Conservation (phyloP, 37 sponge, comb jelly and placozoan genomes). For the Axinella damicornis region DNA sequence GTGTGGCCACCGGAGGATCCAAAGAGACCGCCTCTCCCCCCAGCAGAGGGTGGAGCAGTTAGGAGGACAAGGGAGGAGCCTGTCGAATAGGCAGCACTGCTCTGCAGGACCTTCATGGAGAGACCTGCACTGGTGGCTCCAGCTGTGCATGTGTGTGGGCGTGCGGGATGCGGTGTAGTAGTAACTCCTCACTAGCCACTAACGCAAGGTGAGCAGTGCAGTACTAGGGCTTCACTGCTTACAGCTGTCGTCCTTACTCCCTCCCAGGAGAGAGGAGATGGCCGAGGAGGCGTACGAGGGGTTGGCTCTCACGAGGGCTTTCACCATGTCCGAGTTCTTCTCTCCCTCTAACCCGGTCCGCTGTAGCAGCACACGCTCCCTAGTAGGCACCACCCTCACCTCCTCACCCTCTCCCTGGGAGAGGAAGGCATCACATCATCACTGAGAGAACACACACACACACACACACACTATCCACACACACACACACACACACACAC, state of each 20-base stretch:
- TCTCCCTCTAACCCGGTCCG: slow-evolving; percentile 36
- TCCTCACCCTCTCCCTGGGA: not conserved
- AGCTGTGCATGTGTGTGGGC: no score
- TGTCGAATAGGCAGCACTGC: slow-evolving; percentile 66
- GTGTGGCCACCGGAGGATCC: slow-evolving; percentile 9
- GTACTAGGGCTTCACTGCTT: not conserved
- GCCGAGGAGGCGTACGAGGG: slow-evolving; percentile 34
- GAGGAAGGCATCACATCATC: no score
- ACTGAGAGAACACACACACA: no score
- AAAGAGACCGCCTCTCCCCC: slow-evolving; percentile 62
- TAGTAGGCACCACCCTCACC: not conserved
- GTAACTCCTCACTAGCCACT: not conserved
- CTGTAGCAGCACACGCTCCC: slow-evolving; percentile 44
- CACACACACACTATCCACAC: no score
- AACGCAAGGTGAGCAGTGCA: not conserved
- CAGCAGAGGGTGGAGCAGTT: slow-evolving; percentile 30
- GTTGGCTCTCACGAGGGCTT: slow-evolving; percentile 48
- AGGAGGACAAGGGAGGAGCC: slow-evolving; percentile 81
- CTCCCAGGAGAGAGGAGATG: slow-evolving; percentile 44
- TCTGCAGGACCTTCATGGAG: slow-evolving; percentile 55
- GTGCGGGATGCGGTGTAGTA: no score
- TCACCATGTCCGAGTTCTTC: slow-evolving; percentile 62
- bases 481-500: no score
- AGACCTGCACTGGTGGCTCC: slow-evolving; percentile 71
- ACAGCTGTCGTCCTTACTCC: slow-evolving; percentile 61